Percentiles rank a stretch among this genome's conserved stretches.
These are phyloP conservation scores for Saturnia pavonia DNA, from an alignment of 2,888 invertebrate species.

Conservation along the genomic window DNA sequence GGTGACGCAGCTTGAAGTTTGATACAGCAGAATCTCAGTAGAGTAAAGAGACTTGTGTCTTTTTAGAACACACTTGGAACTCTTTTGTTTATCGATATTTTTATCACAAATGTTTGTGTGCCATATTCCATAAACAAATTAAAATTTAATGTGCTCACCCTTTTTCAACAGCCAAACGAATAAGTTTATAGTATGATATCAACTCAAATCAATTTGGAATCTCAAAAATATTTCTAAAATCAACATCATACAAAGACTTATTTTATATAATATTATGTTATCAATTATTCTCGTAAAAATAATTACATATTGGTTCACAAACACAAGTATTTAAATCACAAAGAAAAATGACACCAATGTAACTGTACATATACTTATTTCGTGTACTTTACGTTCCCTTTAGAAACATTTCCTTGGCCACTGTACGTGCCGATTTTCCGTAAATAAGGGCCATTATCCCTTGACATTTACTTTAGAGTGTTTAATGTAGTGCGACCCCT, in stretches of 20 bases:
- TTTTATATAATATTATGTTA: too few relatives aligned
- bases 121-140: not conserved
- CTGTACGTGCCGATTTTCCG: conserved; percentile 49
- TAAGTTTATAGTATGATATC: not conserved
- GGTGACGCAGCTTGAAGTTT: conserved; percentile 37
- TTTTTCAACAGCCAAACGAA: not conserved
- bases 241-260: not conserved
- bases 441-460: conserved; percentile 61
- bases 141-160: not conserved
- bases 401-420: conserved; percentile 32
- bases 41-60: conserved; percentile 25
- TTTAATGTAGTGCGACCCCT: conserved; percentile 65
- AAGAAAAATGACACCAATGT: conserved; percentile 23
- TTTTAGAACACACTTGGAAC: not conserved
- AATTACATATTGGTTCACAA: too few relatives aligned
- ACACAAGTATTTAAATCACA: not conserved
- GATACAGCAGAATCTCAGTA: conserved; percentile 19
- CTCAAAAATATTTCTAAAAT: not conserved
- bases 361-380: not conserved
- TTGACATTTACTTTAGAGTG: conserved; percentile 52
- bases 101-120: not conserved
- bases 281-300: too few relatives aligned
- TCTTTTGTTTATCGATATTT: not conserved
- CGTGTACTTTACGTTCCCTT: conserved; percentile 20
- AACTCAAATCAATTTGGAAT: not conserved